Percentiles rank a stretch among this genome's conserved stretches.
phyloP scores from a whole-genome alignment of 2,888 invertebrate species.

The Toxonevra muliebris region DNA sequence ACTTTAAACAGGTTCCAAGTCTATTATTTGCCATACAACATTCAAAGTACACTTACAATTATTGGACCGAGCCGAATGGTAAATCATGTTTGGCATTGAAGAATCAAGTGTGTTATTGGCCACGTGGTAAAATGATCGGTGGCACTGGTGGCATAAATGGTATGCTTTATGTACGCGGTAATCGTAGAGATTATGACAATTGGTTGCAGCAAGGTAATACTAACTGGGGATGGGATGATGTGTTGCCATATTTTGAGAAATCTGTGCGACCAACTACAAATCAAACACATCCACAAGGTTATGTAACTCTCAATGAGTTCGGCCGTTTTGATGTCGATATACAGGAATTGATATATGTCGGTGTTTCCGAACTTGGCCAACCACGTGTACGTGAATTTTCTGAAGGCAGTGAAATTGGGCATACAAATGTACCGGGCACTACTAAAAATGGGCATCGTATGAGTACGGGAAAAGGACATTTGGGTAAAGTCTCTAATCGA shows the following conservation, averaged over 20 bases:
- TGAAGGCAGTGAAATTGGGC: constrained; percentile 64
- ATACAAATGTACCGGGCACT: constrained; percentile 65
- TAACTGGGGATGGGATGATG: constrained; percentile 75
- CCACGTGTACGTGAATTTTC: constrained; percentile 57
- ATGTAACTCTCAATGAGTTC: constrained; percentile 63
- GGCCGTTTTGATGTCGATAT: constrained; percentile 44
- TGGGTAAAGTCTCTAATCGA: constrained; percentile 67
- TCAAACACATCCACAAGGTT: constrained; percentile 43
- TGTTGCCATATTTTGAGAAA: constrained; percentile 82
- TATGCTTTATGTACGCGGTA: constrained; percentile 72
- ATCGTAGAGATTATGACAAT: constrained; percentile 70
- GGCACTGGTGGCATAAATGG: constrained; percentile 73
- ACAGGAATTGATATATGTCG: constrained; percentile 56
- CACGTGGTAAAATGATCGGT: constrained; percentile 71
- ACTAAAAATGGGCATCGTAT: constrained; percentile 73
- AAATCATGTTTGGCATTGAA: constrained; percentile 43
- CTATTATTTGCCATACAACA: constrained; percentile 42
- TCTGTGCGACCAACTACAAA: constrained; percentile 64
- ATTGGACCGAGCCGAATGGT: constrained; percentile 43
- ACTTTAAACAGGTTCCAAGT: constrained; percentile 45
- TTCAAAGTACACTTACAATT: constrained; percentile 44
- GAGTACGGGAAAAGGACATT: constrained; percentile 77
- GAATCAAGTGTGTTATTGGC: constrained; percentile 65
- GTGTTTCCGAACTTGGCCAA: constrained; percentile 65
- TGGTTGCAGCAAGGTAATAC: constrained; percentile 71